phyloP scores from a whole-genome alignment of 2,888 invertebrate species.

The Watsonalla cultraria region DNA sequence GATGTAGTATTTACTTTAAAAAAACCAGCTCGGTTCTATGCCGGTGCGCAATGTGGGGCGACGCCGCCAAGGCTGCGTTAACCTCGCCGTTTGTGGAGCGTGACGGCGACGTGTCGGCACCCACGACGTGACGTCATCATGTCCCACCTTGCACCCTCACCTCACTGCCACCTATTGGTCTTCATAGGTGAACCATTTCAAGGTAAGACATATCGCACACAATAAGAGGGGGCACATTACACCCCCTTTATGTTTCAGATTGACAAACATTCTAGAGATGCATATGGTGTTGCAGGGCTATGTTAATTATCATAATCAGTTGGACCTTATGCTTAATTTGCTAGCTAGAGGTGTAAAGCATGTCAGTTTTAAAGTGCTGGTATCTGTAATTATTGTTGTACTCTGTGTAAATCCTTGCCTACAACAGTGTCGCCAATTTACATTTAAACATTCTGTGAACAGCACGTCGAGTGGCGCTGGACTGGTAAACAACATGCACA shows the following conservation, averaged over 20 bases:
- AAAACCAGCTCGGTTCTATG: conserved; percentile 59
- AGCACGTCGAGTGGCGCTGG: background rate
- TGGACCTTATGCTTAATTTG: too few relatives aligned
- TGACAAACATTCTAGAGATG: too few relatives aligned
- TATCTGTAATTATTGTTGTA: too few relatives aligned
- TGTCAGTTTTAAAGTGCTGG: too few relatives aligned
- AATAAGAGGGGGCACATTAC: too few relatives aligned
- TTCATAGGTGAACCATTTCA: background rate
- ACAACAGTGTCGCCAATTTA: background rate
- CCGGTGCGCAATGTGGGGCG: conserved; percentile 71
- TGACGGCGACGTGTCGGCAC: conserved; percentile 76
- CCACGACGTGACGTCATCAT: conserved; percentile 66
- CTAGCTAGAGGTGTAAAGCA: too few relatives aligned
- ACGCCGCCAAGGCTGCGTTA: conserved; percentile 69
- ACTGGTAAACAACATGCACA: background rate
- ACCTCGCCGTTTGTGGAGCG: conserved; percentile 78
- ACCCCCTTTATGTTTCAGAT: too few relatives aligned
- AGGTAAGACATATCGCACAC: background rate
- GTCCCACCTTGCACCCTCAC: conserved; percentile 19
- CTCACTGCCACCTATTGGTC: conserved; percentile 6
- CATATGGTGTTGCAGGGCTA: too few relatives aligned
- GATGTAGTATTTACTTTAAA: conserved; percentile 49
- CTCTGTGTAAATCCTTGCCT: too few relatives aligned
- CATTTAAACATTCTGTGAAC: background rate
- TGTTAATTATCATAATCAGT: too few relatives aligned